Conservation (phyloP, 2,113 vertebrate species). For the Pithys albifrons region DNA sequence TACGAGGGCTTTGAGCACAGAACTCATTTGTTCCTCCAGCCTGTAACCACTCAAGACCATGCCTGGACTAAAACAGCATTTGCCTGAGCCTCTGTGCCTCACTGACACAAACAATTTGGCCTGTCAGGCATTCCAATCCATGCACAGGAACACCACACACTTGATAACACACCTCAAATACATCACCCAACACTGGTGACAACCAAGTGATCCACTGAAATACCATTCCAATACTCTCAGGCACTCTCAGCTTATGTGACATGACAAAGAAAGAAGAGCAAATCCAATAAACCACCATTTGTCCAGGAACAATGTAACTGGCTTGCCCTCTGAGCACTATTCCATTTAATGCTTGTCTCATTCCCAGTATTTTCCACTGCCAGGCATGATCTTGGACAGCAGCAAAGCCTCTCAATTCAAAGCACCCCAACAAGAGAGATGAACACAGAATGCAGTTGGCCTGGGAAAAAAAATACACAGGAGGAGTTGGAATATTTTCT, state of each 20-base stretch:
- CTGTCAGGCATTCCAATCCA: neutral
- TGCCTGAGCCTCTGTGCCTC: too few species aligned
- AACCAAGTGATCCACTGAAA: neutral
- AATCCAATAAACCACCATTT: accelerated
- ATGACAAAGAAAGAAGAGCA: accelerated
- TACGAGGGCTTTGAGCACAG: neutral
- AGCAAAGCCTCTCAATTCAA: neutral
- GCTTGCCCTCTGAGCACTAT: neutral
- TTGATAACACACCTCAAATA: accelerated
- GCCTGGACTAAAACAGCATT: neutral
- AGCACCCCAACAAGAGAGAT: neutral
- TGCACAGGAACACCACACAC: accelerated
- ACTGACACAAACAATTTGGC: accelerated
- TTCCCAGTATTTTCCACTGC: neutral
- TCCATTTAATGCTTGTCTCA: neutral
- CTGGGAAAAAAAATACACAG: neutral
- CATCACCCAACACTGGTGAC: accelerated
- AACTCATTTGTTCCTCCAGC: neutral
- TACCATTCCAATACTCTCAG: accelerated
- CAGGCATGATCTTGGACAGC: neutral
- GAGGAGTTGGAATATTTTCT: neutral
- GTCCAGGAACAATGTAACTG: accelerated
- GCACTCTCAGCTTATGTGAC: neutral
- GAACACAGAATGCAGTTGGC: neutral
- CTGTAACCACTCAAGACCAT: accelerated